A percentile compares a stretch with the other conserved stretches of the same genome.
Conservation (phyloP, 2,797 vertebrate genomes). For the Pygocentrus nattereri region DNA sequence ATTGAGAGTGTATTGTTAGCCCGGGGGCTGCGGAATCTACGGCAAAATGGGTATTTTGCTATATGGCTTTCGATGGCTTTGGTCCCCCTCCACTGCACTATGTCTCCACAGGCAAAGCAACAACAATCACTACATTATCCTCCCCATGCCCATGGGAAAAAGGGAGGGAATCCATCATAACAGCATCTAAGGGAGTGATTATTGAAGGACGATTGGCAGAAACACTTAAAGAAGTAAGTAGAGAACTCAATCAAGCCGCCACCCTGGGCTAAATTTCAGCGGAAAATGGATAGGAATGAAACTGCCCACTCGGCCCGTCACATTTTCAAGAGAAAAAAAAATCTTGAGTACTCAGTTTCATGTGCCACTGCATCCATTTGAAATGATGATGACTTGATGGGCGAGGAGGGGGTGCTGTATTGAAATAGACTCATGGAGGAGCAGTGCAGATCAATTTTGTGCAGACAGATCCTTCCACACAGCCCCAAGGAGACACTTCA, state of each 20-base stretch:
- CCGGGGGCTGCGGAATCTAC: conserved; percentile 43
- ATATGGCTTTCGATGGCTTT: conserved; percentile 47
- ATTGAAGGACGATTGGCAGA: conserved; percentile 16
- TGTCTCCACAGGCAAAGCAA: conserved; percentile 50
- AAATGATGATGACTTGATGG: background rate
- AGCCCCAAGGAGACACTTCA: background rate
- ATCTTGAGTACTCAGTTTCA: background rate
- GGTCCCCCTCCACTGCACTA: conserved; percentile 38
- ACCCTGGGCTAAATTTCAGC: background rate
- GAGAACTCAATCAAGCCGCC: conserved; percentile 22
- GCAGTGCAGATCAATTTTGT: background rate
- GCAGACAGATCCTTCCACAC: conserved; percentile 1
- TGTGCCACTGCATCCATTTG: background rate
- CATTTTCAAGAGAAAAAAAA: background rate
- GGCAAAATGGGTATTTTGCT: conserved; percentile 18
- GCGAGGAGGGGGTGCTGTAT: background rate
- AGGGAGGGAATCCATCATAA: conserved; percentile 39
- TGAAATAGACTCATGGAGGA: background rate
- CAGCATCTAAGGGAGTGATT: conserved; percentile 20
- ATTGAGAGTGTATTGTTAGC: conserved; percentile 56
- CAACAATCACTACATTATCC: conserved; percentile 54
- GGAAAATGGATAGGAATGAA: background rate
- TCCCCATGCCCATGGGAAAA: conserved; percentile 42
- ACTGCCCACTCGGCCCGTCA: background rate
- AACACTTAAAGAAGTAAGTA: conserved; percentile 27